Base-by-base conservation (phyloP, 2,888 invertebrate genomes). In the Gonocerus acuteangulatus region DNA sequence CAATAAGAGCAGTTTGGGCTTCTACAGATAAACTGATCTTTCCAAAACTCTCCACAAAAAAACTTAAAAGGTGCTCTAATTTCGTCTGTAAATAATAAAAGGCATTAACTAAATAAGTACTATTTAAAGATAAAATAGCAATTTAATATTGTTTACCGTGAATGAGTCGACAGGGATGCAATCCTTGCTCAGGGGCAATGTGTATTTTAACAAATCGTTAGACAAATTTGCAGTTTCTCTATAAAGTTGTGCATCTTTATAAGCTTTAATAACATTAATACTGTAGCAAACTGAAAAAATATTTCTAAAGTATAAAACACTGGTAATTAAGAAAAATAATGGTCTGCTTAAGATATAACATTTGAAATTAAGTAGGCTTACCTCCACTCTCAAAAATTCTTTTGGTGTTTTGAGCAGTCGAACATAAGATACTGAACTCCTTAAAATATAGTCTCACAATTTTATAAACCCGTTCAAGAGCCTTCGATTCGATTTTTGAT, bases 1-100 rank as follows among this genome's bases (percentile, higher is more conserved):
- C 39, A 11, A 59, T 48, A 21, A 59, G 48, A 16, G 21, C 59
- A 4, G 47, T 48, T 23, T 59, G 59, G 7, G 59, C 59, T 39
- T 48, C 48, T 15, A 34, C 22, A 22, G 21, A 19, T 23, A 48
- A 16, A 15, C 48, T 47, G 7, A 59, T 48, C 34, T 21, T 34
- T 1, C 27, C n/a, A 39, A 11, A 59, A 22, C 44, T 36, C n/a
- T 32, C 4, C 3, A 59, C 22, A 21, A 59, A 48, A 34, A 16
- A 22, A 15, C 34, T 59, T 3, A 48, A 18, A 18, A 48, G 34
- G 21, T 36, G 27, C 11, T 21, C 45, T 1, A 59, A 16, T 48
- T 48, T 39, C 15, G 39, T 21, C 59, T 59, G 48, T 4, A 48
- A 36, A 48, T 48, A 19, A 19, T 9, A 23, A 13, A 49, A 9